Percentiles rank a stretch among this genome's conserved stretches.
Evolutionary conservation across 2,797 vertebrate species (phyloP).

Genomic region (Tympanoctomys barrerae): DNA sequence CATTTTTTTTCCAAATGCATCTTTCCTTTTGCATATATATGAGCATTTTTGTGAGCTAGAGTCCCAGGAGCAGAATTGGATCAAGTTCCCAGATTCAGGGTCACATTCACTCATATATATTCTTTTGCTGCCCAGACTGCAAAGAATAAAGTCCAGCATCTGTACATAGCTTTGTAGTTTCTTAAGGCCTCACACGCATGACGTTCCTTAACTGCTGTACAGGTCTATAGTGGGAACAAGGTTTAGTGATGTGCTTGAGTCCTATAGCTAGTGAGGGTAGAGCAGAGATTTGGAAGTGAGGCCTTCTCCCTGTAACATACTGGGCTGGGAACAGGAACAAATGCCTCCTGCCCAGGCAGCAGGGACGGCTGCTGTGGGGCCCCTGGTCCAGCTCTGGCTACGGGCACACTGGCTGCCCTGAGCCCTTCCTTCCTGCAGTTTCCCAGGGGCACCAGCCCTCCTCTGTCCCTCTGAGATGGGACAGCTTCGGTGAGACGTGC

Average conservation of each 20-base stretch:
- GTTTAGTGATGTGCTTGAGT: background rate
- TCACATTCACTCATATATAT: background rate
- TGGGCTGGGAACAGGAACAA: background rate
- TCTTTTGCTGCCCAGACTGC: background rate
- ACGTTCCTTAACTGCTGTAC: background rate
- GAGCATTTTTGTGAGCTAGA: background rate
- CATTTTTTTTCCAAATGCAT: background rate
- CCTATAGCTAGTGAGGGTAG: background rate
- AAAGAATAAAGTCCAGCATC: constrained; percentile 35
- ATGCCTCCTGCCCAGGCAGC: background rate
- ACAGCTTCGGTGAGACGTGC: background rate
- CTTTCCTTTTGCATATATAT: background rate
- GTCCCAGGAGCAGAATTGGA: constrained; percentile 35
- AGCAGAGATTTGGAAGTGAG: background rate
- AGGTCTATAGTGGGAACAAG: background rate
- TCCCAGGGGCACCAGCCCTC: background rate
- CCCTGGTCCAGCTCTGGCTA: background rate
- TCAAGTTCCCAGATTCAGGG: constrained; percentile 29
- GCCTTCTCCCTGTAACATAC: background rate
- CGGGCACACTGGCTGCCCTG: background rate
- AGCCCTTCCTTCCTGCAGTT: background rate
- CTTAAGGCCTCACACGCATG: background rate
- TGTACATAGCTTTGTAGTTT: background rate
- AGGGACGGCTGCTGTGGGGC: background rate
- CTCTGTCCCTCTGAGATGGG: background rate